Percentiles rank a stretch among this genome's conserved stretches.
Evolutionary conservation across 2,888 invertebrate species (phyloP).

Genomic region (Alcis repandata): DNA sequence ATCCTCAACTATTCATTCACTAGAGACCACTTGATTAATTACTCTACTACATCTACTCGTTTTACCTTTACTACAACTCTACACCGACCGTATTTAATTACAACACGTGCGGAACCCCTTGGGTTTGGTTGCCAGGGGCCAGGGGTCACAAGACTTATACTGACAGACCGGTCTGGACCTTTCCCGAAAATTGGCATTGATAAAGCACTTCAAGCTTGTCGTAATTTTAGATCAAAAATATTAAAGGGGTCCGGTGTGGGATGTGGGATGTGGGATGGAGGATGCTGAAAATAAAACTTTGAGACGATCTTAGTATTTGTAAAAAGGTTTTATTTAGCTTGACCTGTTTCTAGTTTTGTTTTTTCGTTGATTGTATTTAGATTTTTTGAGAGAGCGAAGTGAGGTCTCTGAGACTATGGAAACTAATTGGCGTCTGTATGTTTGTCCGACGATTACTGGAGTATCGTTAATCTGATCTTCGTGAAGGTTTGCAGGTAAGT

Average conservation of each 20-base stretch:
- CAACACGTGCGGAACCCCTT: background rate
- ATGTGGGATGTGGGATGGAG: no score
- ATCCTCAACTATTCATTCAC: background rate
- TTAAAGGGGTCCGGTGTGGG: conserved; percentile 8
- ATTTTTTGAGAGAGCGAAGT: background rate
- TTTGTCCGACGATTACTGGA: no score
- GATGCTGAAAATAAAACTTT: background rate
- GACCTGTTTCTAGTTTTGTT: background rate
- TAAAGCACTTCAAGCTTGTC: conserved; percentile 18
- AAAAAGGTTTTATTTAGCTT: no score
- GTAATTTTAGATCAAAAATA: conserved; percentile 17
- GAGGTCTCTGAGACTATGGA: no score
- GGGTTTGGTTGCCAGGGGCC: no score
- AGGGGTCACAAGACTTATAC: conserved; percentile 11
- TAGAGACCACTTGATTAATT: background rate
- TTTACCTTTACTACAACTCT: background rate
- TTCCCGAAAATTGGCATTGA: conserved; percentile 28
- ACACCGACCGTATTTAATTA: conserved; percentile 4
- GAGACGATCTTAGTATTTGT: background rate
- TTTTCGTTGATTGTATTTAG: background rate
- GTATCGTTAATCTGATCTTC: no score
- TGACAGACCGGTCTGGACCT: conserved; percentile 23
- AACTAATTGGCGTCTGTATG: no score
- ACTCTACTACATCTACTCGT: background rate
- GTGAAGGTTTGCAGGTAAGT: no score